phyloP scores from a whole-genome alignment of 2,113 vertebrate species.

The Gymnorhina tibicen region DNA sequence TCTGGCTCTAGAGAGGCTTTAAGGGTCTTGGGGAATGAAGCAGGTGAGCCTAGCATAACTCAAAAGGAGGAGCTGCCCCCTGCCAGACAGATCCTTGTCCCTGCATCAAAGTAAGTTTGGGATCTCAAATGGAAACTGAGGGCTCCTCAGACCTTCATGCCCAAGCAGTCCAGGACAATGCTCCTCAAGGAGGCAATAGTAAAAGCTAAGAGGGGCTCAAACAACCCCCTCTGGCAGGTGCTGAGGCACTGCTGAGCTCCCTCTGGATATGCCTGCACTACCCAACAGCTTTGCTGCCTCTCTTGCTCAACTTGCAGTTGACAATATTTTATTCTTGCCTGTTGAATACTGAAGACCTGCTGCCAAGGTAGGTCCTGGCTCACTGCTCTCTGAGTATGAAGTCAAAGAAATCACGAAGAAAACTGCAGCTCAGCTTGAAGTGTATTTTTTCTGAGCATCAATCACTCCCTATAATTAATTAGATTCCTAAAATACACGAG shows the following conservation, averaged over 20 bases:
- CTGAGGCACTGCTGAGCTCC: neutral
- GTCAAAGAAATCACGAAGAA: neutral
- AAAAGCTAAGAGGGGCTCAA: neutral
- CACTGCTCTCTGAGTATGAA: neutral
- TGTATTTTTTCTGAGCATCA: neutral
- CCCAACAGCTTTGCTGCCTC: neutral
- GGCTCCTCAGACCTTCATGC: neutral
- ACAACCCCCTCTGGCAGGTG: neutral
- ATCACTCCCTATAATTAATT: constrained; percentile 36
- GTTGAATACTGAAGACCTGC: neutral
- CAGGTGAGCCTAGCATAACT: neutral
- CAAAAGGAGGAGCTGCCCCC: neutral
- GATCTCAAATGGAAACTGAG: neutral
- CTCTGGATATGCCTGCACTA: neutral
- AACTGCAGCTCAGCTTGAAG: neutral
- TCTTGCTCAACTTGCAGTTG: neutral
- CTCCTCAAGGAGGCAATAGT: neutral
- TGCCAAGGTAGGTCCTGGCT: neutral
- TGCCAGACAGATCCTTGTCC: neutral
- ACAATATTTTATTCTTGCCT: neutral
- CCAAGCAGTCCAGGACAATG: neutral
- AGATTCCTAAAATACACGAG: constrained; percentile 35
- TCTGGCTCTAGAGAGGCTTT: neutral
- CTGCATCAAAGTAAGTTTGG: neutral
- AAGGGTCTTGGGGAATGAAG: neutral